Evolutionary conservation across 2,888 invertebrate genomes (phyloP).

Genomic region (Drosophila subsilvestris): DNA sequence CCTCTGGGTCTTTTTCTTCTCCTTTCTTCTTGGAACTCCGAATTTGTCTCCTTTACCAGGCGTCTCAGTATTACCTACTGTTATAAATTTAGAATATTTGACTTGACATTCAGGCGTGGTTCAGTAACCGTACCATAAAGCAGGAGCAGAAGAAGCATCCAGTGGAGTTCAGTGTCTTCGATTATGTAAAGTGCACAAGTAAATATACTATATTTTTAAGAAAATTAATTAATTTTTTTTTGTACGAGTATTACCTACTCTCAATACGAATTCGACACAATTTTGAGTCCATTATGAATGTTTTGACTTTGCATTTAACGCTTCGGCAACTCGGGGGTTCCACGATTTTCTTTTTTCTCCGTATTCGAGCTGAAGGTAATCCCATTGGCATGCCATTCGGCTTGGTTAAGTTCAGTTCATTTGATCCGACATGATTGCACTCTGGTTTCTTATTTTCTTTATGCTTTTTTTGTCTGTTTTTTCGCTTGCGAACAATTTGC

Average conservation of each 20-base stretch:
- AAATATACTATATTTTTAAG: too few relatives aligned
- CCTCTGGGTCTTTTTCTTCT: too few relatives aligned
- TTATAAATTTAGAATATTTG: too few relatives aligned
- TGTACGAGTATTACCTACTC: too few relatives aligned
- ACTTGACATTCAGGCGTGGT: too few relatives aligned
- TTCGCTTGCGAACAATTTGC: constrained; percentile 25
- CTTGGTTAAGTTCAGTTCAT: constrained; percentile 41
- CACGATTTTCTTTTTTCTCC: neutral
- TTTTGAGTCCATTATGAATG: neutral
- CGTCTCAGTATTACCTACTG: too few relatives aligned
- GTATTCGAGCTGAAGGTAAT: constrained; percentile 14
- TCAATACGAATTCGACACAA: neutral
- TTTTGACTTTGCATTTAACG: constrained; percentile 5
- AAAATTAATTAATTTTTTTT: neutral
- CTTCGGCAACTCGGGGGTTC: neutral
- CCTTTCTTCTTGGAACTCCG: too few relatives aligned
- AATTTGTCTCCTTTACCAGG: too few relatives aligned
- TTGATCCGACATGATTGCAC: constrained; percentile 36
- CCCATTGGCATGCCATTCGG: constrained; percentile 18
- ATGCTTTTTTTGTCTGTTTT: constrained; percentile 2
- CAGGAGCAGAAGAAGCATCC: too few relatives aligned
- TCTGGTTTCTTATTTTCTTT: constrained; percentile 12
- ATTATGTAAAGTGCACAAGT: too few relatives aligned
- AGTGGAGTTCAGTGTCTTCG: too few relatives aligned
- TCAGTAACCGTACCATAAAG: too few relatives aligned